Base-by-base conservation (phyloP, 2,797 vertebrate species). In the Agapornis canus region DNA sequence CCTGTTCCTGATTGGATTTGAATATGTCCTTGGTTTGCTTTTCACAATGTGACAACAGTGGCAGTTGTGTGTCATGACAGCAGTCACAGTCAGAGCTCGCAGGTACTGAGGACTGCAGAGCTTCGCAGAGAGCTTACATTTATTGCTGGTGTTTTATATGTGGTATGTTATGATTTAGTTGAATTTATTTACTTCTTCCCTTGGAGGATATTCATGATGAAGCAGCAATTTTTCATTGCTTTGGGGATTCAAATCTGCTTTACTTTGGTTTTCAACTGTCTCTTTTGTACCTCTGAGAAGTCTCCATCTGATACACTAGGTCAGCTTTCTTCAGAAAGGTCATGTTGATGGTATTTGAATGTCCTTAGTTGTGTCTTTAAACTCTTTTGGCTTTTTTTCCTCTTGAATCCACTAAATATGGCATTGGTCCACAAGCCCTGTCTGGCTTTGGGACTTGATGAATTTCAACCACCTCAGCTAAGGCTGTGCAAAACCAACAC, bases 21-120 rank as follows among this genome's bases (percentile, higher is more conserved):
- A 4, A 3, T 20, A 0, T 19, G 35, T 75, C 76, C 68, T 56
- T 3, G 39, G 10, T 5, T 26, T 64, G 72, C 39, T 77, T 54
- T n/a, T 26, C 2, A 1, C 14, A 2, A 3, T 4, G 32, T 61
- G 27, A 56, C 32, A 21, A 40, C 63, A 1, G 0, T 13, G 0
- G 4, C 52, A 6, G 9, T 7, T 32, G 6, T 8, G 8, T 5
- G 37, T 14, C 6, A 2, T 1, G 31, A 11, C 37, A 6, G 18
- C 1, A 5, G 3, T 8, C 10, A 7, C 39, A 12, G 7, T 48
- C 59, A 4, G 5, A 5, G 39, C 59, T 37, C 0, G 0, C 18
- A 6, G 72, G 4, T 0, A 5, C 57, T 11, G 11, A 5, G 49
- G 57, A 12, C 9, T 11, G 56, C 68, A 7, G 32, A 68, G 56